Percentiles rank a stretch among this genome's conserved stretches.
These are phyloP conservation scores for Coilia nasus DNA, from an alignment of 2,797 vertebrate genomes.

Conservation along the genomic window DNA sequence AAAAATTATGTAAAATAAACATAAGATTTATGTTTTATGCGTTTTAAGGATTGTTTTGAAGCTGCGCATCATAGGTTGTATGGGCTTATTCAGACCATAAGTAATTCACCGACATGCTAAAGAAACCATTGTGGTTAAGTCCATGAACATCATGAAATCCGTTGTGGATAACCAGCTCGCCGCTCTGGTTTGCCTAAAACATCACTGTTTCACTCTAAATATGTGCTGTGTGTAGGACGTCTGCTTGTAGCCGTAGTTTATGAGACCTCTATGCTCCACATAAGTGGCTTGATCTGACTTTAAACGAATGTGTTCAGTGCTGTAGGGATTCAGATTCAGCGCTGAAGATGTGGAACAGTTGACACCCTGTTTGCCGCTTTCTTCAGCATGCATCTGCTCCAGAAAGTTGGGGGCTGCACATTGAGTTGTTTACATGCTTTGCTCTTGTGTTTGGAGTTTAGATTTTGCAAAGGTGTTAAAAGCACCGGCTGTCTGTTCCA, in stretches of 20 bases:
- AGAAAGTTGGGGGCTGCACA: background rate
- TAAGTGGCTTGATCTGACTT: background rate
- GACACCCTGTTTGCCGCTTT: background rate
- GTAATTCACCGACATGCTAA: background rate
- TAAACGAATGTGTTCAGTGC: background rate
- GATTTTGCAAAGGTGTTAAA: background rate
- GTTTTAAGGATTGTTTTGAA: background rate
- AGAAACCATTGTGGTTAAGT: background rate
- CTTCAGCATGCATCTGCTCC: background rate
- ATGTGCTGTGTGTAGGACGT: background rate
- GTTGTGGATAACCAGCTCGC: background rate
- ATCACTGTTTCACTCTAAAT: background rate
- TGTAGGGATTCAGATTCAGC: background rate
- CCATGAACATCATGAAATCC: background rate
- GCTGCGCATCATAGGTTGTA: background rate
- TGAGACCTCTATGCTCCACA: background rate
- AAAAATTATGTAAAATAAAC: background rate
- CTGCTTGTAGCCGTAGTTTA: background rate
- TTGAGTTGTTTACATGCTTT: background rate
- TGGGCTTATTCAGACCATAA: background rate
- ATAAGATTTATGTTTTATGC: background rate
- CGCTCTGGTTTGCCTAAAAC: background rate
- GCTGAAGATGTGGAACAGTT: background rate
- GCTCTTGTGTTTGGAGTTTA: background rate
- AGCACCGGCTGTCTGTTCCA: background rate